phyloP scores from a whole-genome alignment of 2,888 invertebrate genomes.

The Orthosia cruda region DNA sequence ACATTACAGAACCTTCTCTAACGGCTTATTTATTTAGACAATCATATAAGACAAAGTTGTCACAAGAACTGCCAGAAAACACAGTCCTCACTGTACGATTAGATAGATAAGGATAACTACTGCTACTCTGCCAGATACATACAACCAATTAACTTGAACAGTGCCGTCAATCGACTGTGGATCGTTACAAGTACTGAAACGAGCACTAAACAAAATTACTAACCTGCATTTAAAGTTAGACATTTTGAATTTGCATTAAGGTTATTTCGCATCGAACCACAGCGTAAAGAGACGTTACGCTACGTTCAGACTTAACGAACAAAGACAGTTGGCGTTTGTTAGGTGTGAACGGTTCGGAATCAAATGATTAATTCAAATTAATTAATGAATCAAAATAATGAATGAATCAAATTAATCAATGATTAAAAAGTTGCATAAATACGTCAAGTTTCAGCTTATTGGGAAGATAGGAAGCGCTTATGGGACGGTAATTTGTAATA shows the following conservation, averaged over 20 bases:
- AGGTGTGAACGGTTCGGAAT: neutral
- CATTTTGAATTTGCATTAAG: conserved; percentile 33
- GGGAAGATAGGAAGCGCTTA: too few relatives aligned
- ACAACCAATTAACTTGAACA: conserved; percentile 20
- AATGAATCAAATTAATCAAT: too few relatives aligned
- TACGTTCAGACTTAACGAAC: conserved; percentile 10
- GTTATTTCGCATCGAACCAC: conserved; percentile 28
- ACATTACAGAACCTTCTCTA: too few relatives aligned
- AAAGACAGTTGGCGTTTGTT: neutral
- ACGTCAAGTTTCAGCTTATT: too few relatives aligned
- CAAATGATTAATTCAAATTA: too few relatives aligned
- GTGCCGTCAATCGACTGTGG: conserved; percentile 1
- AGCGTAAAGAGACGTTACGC: neutral
- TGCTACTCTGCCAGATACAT: conserved; percentile 1
- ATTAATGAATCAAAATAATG: too few relatives aligned
- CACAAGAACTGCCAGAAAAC: neutral
- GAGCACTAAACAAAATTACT: conserved; percentile 24
- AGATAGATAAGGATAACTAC: neutral
- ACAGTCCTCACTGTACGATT: neutral
- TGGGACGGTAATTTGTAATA: conserved; percentile 45
- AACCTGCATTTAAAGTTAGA: conserved; percentile 41
- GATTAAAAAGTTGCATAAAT: too few relatives aligned
- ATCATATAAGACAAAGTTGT: too few relatives aligned
- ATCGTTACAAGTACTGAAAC: conserved; percentile 16
- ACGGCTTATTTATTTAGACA: too few relatives aligned